phyloP scores from a whole-genome alignment of 2,888 invertebrate genomes.

The Amorpha juglandis region DNA sequence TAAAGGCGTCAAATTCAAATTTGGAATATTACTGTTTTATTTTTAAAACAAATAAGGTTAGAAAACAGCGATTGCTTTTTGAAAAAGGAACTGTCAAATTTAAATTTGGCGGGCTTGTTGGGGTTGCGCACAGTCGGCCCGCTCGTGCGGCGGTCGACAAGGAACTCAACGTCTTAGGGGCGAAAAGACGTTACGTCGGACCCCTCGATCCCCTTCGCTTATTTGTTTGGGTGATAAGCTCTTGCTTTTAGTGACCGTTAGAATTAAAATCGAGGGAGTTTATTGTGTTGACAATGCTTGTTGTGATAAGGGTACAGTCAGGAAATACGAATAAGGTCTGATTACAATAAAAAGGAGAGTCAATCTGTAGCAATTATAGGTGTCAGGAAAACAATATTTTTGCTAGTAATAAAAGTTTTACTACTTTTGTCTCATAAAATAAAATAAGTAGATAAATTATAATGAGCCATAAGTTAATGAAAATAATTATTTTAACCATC shows the following conservation, averaged over 20 bases:
- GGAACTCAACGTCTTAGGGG: conserved; percentile 77
- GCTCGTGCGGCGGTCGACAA: conserved; percentile 74
- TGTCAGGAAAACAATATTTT: no score
- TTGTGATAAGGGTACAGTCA: background rate
- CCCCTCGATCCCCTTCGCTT: conserved; percentile 75
- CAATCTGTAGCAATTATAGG: no score
- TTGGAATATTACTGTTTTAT: conserved; percentile 8
- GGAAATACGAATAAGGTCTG: no score
- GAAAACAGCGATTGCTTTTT: background rate
- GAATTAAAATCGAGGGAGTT: conserved; percentile 20
- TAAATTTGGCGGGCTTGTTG: conserved; percentile 56
- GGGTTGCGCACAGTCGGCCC: conserved; percentile 64
- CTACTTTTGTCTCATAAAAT: no score
- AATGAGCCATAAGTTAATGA: no score
- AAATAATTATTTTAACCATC: no score
- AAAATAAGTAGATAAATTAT: no score
- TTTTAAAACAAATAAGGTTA: conserved; percentile 25
- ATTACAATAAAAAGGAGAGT: no score
- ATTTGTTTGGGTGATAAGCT: conserved; percentile 65
- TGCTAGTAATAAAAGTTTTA: no score
- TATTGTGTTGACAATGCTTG: conserved; percentile 4
- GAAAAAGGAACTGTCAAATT: conserved; percentile 36
- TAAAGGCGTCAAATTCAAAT: conserved; percentile 22
- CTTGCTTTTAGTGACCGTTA: conserved; percentile 59
- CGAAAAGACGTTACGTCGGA: conserved; percentile 78